Evolutionary conservation across 2,113 vertebrate genomes (phyloP), one percentile per base, ranked within the genome.

Genomic region (Gnathonemus echidnorhynchus): DNA sequence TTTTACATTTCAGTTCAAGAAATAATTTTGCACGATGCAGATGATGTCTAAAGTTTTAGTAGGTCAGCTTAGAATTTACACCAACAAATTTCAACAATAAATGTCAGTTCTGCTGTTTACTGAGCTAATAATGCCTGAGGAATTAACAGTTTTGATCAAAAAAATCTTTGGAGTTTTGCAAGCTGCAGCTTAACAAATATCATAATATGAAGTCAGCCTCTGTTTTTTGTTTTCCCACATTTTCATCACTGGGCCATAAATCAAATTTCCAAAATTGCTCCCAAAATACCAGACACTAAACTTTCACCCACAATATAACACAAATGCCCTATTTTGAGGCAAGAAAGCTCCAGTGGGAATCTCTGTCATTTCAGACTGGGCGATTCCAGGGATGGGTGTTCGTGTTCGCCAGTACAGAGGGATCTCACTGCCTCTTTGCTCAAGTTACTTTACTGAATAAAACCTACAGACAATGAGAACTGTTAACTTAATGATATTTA

Each of bases 251-350:
- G 52, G 31, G 53, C 42, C 87, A 62, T 66, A 88, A 66, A 88
- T 88, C 87, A 88, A 39, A 17, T 46, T 62, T 53, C 87, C 87
- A 8, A 88, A 45, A 88, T 45, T 88, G 39, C 53, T 88, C 53
- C 52, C 87, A 88, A 66, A 88, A 66, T 66, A 58, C 53, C 87
- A 88, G 53, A 88, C 42, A 66, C 53, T 88, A 88, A 88, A 88
- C 87, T 45, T 66, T 88, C 35, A 45, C 87, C 56, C 87, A 24
- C 52, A 88, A 62, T 17, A 53, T 87, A 87, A 87, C 50, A 87
- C 31, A 87, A 87, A 87, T 35, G 39, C 27, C 31, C 50, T 87
- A 87, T 87, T 87, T 87, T 56, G 86, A 87, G 86, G 49, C 46
- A 50, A 87, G 50, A 56, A 53, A 39, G 1, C 45, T 39, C 50